phyloP scores from a whole-genome alignment of 2,797 vertebrate species.

The Paramormyrops hopkinsi region DNA sequence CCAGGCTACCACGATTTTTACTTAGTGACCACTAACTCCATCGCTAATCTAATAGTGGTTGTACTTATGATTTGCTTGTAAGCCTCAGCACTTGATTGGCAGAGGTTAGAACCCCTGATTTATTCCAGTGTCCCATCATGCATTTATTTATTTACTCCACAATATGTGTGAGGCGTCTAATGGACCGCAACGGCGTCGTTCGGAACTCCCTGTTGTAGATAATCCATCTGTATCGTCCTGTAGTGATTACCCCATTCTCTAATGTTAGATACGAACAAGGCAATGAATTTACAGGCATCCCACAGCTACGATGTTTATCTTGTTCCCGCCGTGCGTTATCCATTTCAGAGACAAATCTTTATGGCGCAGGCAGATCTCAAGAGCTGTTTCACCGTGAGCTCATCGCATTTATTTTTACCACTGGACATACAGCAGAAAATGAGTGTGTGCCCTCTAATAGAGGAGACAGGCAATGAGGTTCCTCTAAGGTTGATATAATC shows the following conservation, averaged over 20 bases:
- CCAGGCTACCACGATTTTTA: background rate
- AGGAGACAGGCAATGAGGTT: constrained; percentile 45
- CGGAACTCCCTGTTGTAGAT: constrained; percentile 54
- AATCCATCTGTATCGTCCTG: constrained; percentile 65
- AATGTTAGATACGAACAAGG: constrained; percentile 51
- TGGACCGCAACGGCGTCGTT: constrained; percentile 51
- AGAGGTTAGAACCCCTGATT: background rate
- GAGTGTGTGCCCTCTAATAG: constrained; percentile 52
- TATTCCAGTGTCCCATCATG: constrained; percentile 20
- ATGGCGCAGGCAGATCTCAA: constrained; percentile 50
- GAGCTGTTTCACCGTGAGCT: constrained; percentile 41
- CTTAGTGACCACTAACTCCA: background rate
- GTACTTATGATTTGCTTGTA: constrained; percentile 21
- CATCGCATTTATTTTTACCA: constrained; percentile 55
- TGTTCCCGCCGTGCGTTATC: constrained; percentile 53
- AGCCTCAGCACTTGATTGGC: constrained; percentile 28
- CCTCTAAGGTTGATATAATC: constrained; percentile 23
- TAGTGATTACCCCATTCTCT: constrained; percentile 57
- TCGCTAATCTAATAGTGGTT: background rate
- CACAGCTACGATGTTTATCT: constrained; percentile 54
- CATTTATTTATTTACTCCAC: constrained; percentile 15
- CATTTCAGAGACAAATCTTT: constrained; percentile 55
- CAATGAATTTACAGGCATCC: constrained; percentile 53
- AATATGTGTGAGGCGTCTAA: constrained; percentile 47
- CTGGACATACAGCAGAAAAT: constrained; percentile 48